A percentile compares a stretch with the other conserved stretches of the same genome.
These are phyloP conservation scores for Urophycis tenuis DNA, from an alignment of 2,797 vertebrate genomes.

Conservation along the genomic window DNA sequence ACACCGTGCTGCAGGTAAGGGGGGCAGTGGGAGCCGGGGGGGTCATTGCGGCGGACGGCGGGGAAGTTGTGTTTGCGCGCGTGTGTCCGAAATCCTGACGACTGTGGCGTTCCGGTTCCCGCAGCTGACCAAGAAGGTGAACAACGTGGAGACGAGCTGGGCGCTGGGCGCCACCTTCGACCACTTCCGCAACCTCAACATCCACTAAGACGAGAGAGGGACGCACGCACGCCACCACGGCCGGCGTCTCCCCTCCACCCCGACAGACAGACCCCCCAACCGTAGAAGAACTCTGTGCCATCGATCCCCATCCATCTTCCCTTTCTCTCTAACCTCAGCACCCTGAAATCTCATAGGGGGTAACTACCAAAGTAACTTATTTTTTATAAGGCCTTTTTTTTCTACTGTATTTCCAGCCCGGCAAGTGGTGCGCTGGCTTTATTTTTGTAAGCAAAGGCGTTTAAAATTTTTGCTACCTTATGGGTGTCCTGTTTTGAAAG, in stretches of 20 bases:
- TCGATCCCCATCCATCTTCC: conserved; percentile 40
- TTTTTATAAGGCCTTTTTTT: conserved; percentile 75
- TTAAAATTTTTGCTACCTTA: conserved; percentile 60
- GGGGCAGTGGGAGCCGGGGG: conserved; percentile 19
- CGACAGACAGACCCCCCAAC: conserved; percentile 32
- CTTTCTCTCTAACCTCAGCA: conserved; percentile 46
- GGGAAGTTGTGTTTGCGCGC: neutral
- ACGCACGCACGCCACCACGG: conserved; percentile 13
- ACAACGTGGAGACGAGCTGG: conserved; percentile 98
- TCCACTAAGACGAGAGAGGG: conserved; percentile 69
- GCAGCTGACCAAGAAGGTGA: conserved; percentile 94
- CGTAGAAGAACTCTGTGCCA: conserved; percentile 37
- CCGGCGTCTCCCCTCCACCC: conserved; percentile 48
- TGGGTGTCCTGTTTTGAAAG: conserved; percentile 54
- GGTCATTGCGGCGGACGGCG: neutral
- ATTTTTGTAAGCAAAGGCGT: conserved; percentile 62
- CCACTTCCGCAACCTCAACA: conserved; percentile 85
- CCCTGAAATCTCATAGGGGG: conserved; percentile 58
- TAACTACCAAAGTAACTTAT: conserved; percentile 56
- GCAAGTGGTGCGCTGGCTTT: conserved; percentile 55
- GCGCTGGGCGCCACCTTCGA: conserved; percentile 93
- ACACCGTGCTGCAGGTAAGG: conserved; percentile 84
- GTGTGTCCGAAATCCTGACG: neutral
- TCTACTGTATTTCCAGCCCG: conserved; percentile 75
- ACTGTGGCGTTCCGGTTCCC: conserved; percentile 29